Conservation (phyloP, 2,113 vertebrate genomes). For the Uria aalge region DNA sequence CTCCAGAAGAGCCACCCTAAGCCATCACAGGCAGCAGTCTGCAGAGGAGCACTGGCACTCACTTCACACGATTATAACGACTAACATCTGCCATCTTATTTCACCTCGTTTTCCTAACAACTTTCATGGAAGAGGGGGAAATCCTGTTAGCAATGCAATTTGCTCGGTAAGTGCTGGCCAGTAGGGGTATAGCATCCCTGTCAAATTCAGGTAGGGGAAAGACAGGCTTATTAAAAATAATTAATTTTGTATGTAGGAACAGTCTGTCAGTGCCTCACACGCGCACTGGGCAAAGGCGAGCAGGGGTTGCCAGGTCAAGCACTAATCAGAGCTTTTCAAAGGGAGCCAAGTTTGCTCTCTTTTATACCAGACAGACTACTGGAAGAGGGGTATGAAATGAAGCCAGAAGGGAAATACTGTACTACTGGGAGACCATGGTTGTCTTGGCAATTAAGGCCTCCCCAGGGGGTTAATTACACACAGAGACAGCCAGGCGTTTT, state of each 20-base stretch:
- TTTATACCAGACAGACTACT: not conserved
- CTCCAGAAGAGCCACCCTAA: not conserved
- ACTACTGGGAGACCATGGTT: constrained; percentile 3
- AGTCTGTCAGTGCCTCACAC: not conserved
- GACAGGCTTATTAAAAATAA: not conserved
- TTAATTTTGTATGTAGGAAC: not conserved
- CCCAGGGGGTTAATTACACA: constrained; percentile 64
- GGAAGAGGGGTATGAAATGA: constrained; percentile 27
- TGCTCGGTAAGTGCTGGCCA: not conserved
- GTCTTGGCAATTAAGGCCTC: constrained; percentile 44
- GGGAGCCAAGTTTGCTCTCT: constrained; percentile 29
- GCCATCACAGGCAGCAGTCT: rapidly evolving
- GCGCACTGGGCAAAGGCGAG: not conserved
- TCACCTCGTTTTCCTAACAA: not conserved
- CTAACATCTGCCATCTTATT: not conserved
- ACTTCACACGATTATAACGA: not conserved
- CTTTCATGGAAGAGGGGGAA: not conserved
- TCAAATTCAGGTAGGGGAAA: not conserved
- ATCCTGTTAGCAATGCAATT: not conserved
- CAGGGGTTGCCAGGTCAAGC: not conserved
- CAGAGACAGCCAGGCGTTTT: not conserved
- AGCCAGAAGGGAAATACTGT: constrained; percentile 39
- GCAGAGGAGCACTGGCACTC: not conserved
- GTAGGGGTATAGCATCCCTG: rapidly evolving
- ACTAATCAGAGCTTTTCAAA: constrained; percentile 51